Percentiles rank a stretch among this genome's conserved stretches.
Conservation (phyloP, 2,888 invertebrate genomes). For the Drosophila planitibia region DNA sequence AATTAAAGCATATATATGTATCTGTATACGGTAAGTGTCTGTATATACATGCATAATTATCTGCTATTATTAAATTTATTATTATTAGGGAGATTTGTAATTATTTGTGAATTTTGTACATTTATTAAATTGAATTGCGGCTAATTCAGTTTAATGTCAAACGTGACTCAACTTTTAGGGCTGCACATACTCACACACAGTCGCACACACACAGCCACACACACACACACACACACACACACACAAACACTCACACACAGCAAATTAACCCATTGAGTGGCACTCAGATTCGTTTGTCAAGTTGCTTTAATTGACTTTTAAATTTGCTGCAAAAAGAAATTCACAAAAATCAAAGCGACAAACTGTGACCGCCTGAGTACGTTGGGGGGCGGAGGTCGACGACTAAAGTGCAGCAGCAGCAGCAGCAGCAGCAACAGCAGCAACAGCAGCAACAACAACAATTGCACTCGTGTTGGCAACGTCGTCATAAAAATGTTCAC, state of each 20-base stretch:
- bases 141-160: constrained; percentile 62
- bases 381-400: background rate
- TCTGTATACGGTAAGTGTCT: constrained; percentile 19
- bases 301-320: constrained; percentile 81
- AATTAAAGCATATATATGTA: background rate
- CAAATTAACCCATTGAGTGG: constrained; percentile 80
- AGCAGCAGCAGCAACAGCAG: constrained; percentile 60
- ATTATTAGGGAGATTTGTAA: constrained; percentile 42
- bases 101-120: constrained; percentile 47
- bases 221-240: constrained; percentile 9
- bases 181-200: constrained; percentile 14
- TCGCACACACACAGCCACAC: constrained; percentile 8
- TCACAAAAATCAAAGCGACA: constrained; percentile 70
- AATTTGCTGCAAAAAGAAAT: constrained; percentile 64
- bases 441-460: constrained; percentile 53
- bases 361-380: constrained; percentile 55
- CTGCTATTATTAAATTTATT: constrained; percentile 38
- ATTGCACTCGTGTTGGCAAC: constrained; percentile 71
- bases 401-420: constrained; percentile 50
- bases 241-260: constrained; percentile 38
- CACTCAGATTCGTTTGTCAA: constrained; percentile 76
- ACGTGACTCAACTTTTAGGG: constrained; percentile 38
- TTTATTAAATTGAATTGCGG: constrained; percentile 62
- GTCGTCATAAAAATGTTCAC: constrained; percentile 67
- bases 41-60: constrained; percentile 1